A percentile compares a stretch with the other conserved stretches of the same genome.
phyloP scores from a whole-genome alignment of 2,113 vertebrate genomes.

The Fukomys damarensis region DNA sequence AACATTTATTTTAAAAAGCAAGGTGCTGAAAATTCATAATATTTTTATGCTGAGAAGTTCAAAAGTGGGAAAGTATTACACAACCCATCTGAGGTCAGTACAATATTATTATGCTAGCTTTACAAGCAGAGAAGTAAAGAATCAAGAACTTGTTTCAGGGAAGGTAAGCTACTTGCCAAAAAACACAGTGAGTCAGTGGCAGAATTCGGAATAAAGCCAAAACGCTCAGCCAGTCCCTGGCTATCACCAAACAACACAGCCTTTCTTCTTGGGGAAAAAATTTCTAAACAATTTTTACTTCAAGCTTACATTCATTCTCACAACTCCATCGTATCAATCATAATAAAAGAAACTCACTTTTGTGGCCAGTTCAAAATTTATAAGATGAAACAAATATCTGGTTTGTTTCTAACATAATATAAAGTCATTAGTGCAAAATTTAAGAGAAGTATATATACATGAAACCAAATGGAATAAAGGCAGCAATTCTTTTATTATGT shows the following conservation, averaged over 20 bases:
- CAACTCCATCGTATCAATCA: slow-evolving; percentile 71
- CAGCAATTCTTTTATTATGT: slow-evolving; percentile 29
- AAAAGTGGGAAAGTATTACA: slow-evolving; percentile 71
- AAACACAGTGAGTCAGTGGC: slow-evolving; percentile 83
- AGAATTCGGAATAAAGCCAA: slow-evolving; percentile 81
- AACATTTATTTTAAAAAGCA: slow-evolving; percentile 56
- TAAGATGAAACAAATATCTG: slow-evolving; percentile 58
- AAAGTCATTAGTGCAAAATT: slow-evolving; percentile 52
- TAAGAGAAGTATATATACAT: slow-evolving; percentile 31
- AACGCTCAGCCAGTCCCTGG: slow-evolving; percentile 71
- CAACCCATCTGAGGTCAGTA: slow-evolving; percentile 76
- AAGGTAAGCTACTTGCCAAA: slow-evolving; percentile 81
- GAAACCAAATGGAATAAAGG: slow-evolving; percentile 57
- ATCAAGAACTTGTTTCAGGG: slow-evolving; percentile 83
- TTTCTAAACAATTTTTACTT: slow-evolving; percentile 71
- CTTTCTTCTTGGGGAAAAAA: slow-evolving; percentile 77
- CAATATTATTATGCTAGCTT: slow-evolving; percentile 82
- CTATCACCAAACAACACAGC: slow-evolving; percentile 79
- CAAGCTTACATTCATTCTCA: slow-evolving; percentile 70
- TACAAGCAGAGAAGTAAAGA: slow-evolving; percentile 81
- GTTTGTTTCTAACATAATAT: slow-evolving; percentile 44
- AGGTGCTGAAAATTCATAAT: slow-evolving; percentile 52
- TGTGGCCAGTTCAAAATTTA: slow-evolving; percentile 56
- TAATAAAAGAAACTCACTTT: slow-evolving; percentile 63
- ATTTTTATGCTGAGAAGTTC: slow-evolving; percentile 71